Evolutionary conservation across 1,140 invertebrate species (phyloP), one percentile per base, ranked within the genome.

Genomic region (Neelides sp.): DNA sequence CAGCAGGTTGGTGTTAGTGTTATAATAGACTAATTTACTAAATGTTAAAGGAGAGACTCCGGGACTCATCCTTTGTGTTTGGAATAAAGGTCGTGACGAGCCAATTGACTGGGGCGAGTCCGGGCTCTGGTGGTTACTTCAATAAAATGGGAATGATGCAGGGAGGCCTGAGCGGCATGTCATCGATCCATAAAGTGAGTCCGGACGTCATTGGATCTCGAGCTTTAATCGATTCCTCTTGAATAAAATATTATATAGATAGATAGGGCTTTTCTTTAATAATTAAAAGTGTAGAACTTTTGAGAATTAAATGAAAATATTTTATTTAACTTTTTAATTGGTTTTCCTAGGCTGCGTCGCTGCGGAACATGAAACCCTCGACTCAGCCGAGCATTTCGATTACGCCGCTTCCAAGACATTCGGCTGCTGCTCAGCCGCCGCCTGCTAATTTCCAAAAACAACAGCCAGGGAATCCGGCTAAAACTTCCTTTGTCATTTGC

Each of bases 331-430:
- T 13, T 47, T 26, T 28, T 35, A 2, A 47, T 55, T 52, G 58
- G 61, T 48, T 52, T 62, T 52, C 58, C 58, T 55, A 55, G 15
- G 30, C n/a, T 36, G 48, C 36, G 55, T 52, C 28, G 36, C 20
- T 20, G 50, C 47, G 19, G 48, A 59, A 54, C 51, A 43, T 24
- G 46, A 60, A 52, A 28, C 58, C 42, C 24, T 43, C 51, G 57
- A 76, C 75, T 65, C 78, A 84, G 65, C 86, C 87, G 8, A 90
- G 85, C 68, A 90, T 91, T 69, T 90, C 86, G 17, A 90, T 91
- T 67, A 90, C 87, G 37, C 85, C 87, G 39, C 69, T 90, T 64
- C 85, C 85, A 52, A 74, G 83, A 46, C 77, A 75, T 55, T 68
- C 69, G n/a, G 36, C 26, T 19, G 22, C 39, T 35, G 41, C 45